These are phyloP conservation scores for Glossophaga mutica DNA, from an alignment of 2,797 vertebrate genomes.

Conservation along the genomic window DNA sequence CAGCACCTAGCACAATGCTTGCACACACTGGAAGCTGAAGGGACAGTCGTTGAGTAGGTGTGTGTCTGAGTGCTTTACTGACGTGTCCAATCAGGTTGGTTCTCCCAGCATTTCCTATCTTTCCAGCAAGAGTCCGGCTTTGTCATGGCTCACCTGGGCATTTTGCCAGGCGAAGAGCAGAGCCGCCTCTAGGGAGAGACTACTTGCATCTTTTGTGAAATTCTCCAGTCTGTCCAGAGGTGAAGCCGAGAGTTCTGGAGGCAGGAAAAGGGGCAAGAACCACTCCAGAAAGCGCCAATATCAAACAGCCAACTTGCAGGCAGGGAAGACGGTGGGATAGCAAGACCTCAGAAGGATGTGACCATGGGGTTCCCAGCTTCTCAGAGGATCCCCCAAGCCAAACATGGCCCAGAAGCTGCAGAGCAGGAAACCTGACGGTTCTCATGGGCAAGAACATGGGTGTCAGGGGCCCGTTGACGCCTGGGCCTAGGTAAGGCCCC, in stretches of 20 bases:
- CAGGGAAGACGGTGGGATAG: neutral
- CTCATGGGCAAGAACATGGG: neutral
- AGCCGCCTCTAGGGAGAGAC: neutral
- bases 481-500: neutral
- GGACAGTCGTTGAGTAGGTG: neutral
- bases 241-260: neutral
- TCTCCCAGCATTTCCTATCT: neutral
- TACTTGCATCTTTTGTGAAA: neutral
- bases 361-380: neutral
- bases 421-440: neutral
- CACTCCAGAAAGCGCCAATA: neutral
- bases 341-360: neutral
- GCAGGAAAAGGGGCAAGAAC: neutral
- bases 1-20: neutral
- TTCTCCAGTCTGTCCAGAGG: neutral
- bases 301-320: neutral
- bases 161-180: neutral
- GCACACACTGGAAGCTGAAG: neutral
- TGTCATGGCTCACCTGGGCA: neutral
- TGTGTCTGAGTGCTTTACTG: neutral
- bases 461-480: neutral
- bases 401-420: neutral
- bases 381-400: neutral
- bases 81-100: neutral
- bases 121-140: neutral